Evolutionary conservation across 2,888 invertebrate species (phyloP), one percentile per base, ranked within the genome.

Genomic region (Diloba caeruleocephala): DNA sequence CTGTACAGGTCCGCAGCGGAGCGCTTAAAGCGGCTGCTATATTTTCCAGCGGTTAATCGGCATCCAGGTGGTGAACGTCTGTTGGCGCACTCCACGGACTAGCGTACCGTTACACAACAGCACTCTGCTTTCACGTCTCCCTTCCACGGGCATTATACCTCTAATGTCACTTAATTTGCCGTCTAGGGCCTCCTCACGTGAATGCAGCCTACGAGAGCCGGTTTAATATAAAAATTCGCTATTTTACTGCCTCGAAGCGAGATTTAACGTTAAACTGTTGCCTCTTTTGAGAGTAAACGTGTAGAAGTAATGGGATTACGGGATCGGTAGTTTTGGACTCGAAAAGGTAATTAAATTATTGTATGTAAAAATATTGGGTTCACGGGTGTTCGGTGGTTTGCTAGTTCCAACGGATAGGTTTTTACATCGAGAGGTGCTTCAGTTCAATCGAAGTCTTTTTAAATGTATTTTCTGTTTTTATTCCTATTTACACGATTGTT

Each of bases 141-240:
- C 87, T 72, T 82, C 85, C 84, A 77, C 82, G 76, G 82, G 86
- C 87, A 91, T 91, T 92, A 91, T 91, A 78, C 84, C 87, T 84
- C 86, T 92, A 92, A 92, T 91, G 90, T 91, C 92, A 92, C 92
- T 92, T 90, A 92, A 92, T 92, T 91, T 90, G 86, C 89, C 88
- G 91, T 91, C 89, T 90, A 90, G 91, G 81, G 88, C 86, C 84
- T 84, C 85, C 90, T 90, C 88, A 90, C 87, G 88, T 91, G 89
- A 90, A 91, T 88, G 88, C 90, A 86, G 87, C 85, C 80, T 78
- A 81, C 85, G 76, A 84, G 86, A 82, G 85, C 84, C 76, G 86
- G 87, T 90, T 92, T 91, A 89, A 92, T 90, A 92, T 90, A 89
- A 92, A 90, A 90, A 88, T 87, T 87, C 86, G 82, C 81, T 88